Evolutionary conservation across 2,888 invertebrate species (phyloP), one percentile per base, ranked within the genome.

Genomic region (Heliconius erato): DNA sequence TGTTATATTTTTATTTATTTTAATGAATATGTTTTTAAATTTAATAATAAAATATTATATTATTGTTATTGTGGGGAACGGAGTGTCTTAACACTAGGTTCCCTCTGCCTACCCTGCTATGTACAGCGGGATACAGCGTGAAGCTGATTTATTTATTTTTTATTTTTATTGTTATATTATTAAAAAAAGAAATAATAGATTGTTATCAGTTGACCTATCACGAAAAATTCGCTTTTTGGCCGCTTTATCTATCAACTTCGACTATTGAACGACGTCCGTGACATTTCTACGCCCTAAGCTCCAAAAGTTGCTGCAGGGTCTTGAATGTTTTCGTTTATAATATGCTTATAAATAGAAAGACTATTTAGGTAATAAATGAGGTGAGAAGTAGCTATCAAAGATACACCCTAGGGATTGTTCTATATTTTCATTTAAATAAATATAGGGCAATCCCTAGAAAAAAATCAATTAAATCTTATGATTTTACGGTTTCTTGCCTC

Each of bases 231-330:
- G 23, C 16, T 14, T n/a, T 72, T 72, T 44, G 85, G 76, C 88
- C 83, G 87, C 26, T 76, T 35, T 84, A 87, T 88, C 91, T 92
- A 94, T 94, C 92, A 92, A 89, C 92, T 91, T 92, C 88, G 89
- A 32, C 32, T 32, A 32, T 32, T 32, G 84, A 86, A 85, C 84
- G 83, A 87, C 87, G 94, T 90, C 94, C 94, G 85, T 94, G 94
- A 94, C 94, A 94, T 94, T 94, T 94, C 90, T 91, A 90, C 92
- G 87, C 91, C 92, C 90, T 88, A 85, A 88, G 87, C 88, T 87
- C 85, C 85, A 84, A 86, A 84, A 84, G 81, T 84, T 84, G 79
- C 79, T 80, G 40, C 49, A 79, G 71, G 49, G 44, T 54, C 67
- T 74, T 79, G 23, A 35, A 63, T 63, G n/a, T 63, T 68, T 78